Conservation (phyloP, 2,888 invertebrate genomes). For the Panorpa germanica region DNA sequence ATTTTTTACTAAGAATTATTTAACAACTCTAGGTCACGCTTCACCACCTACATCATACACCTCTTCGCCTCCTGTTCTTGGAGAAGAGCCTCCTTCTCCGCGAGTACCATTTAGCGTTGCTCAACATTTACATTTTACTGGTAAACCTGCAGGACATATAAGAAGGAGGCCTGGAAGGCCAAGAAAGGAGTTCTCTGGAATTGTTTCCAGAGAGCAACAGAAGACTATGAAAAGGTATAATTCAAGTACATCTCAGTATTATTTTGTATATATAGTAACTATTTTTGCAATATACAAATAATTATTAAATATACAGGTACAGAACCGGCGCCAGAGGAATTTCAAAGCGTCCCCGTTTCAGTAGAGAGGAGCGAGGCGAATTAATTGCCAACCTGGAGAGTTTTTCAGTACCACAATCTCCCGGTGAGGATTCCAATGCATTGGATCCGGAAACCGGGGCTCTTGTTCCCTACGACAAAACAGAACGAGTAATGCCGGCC, state of each 20-base stretch:
- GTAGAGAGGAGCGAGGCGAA: conserved; percentile 7
- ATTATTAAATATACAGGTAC: conserved; percentile 18
- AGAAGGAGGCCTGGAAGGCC: conserved; percentile 64
- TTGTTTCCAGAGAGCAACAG: conserved; percentile 9
- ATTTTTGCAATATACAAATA: conserved; percentile 20
- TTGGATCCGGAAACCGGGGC: conserved; percentile 4
- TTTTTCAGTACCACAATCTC: conserved; percentile 8
- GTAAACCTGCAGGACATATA: conserved; percentile 39
- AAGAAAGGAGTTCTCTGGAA: conserved; percentile 35
- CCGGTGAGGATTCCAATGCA: conserved; percentile 6
- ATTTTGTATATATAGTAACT: conserved; percentile 8
- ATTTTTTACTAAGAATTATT: conserved; percentile 18
- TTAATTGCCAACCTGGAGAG: conserved; percentile 2
- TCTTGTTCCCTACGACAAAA: conserved; percentile 21
- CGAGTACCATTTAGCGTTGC: no score
- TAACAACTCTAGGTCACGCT: conserved; percentile 42
- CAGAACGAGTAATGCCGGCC: conserved; percentile 35
- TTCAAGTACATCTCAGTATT: conserved; percentile 19
- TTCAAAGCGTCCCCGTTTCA: conserved; percentile 17
- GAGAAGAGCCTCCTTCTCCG: conserved; percentile 37
- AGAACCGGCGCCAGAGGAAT: conserved; percentile 9
- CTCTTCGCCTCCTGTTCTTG: conserved; percentile 36
- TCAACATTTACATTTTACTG: conserved; percentile 33
- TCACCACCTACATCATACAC: conserved; percentile 44
- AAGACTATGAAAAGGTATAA: conserved; percentile 22